A percentile compares a stretch with the other conserved stretches of the same genome.
These are phyloP conservation scores for Forficula auricularia DNA, from an alignment of 1,140 invertebrate genomes.

Conservation along the genomic window DNA sequence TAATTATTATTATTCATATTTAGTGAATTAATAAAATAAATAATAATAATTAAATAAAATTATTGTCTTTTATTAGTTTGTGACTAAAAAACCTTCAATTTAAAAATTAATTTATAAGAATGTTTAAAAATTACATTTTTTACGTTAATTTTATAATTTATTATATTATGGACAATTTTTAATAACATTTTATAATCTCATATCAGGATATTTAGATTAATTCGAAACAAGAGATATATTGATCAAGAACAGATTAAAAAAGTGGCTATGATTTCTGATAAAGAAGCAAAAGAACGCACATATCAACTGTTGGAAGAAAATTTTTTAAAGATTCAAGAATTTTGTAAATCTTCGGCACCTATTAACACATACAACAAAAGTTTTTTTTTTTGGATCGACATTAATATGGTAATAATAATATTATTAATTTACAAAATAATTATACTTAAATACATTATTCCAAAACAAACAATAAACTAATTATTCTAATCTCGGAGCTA, in stretches of 20 bases:
- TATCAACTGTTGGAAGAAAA: conserved; percentile 67
- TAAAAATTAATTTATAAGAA: too few relatives aligned
- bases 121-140: too few relatives aligned
- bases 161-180: too few relatives aligned
- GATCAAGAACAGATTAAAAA: conserved; percentile 79
- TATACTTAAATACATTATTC: neutral
- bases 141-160: too few relatives aligned
- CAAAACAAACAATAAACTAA: too few relatives aligned
- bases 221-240: conserved; percentile 56
- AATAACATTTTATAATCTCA: conserved; percentile 4
- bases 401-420: conserved; percentile 21
- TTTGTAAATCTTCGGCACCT: conserved; percentile 37
- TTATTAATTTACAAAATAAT: conserved; percentile 3
- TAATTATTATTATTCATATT: too few relatives aligned
- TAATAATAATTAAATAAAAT: too few relatives aligned
- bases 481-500: too few relatives aligned
- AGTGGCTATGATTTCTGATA: conserved; percentile 70
- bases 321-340: conserved; percentile 55
- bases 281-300: conserved; percentile 68
- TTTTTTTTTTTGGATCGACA: conserved; percentile 57
- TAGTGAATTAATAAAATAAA: too few relatives aligned
- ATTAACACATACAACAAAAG: conserved; percentile 46
- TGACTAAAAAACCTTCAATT: too few relatives aligned
- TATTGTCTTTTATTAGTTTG: too few relatives aligned
- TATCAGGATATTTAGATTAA: conserved; percentile 35